A percentile compares a stretch with the other conserved stretches of the same genome.
Evolutionary conservation across 1,140 invertebrate species (phyloP).

Genomic region (Drosophila takahashii): DNA sequence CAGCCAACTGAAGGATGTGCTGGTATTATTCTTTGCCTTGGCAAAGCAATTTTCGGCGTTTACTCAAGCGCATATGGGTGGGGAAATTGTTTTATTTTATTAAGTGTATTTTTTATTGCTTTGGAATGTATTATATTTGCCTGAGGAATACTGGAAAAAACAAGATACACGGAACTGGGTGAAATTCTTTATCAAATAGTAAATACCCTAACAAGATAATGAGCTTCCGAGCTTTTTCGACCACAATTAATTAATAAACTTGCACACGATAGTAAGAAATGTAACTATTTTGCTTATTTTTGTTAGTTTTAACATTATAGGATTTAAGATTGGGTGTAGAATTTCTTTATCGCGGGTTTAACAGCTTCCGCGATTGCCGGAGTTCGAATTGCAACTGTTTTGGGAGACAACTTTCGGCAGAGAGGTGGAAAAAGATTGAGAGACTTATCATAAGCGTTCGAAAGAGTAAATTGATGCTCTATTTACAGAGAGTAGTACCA

Average conservation of each 20-base stretch:
- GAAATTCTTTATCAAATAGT: neutral
- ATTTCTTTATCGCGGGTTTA: neutral
- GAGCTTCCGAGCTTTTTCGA: too few species aligned
- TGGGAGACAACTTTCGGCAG: neutral
- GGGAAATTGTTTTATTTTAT: conserved; percentile 32
- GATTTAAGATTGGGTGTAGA: too few species aligned
- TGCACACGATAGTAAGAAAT: too few species aligned
- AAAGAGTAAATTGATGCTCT: too few species aligned
- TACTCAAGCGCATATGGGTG: conserved; percentile 23
- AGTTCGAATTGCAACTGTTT: neutral
- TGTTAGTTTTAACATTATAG: too few species aligned
- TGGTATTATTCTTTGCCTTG: conserved; percentile 22
- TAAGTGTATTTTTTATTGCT: conserved; percentile 8
- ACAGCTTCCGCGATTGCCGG: too few species aligned
- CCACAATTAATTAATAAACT: too few species aligned
- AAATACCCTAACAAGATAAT: neutral
- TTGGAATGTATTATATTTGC: conserved; percentile 37
- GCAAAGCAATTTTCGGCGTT: conserved; percentile 38
- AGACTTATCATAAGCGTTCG: too few species aligned
- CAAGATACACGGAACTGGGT: neutral
- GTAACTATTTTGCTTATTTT: too few species aligned
- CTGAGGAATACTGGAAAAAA: conserved; percentile 26
- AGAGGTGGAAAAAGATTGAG: too few species aligned
- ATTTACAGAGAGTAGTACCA: too few species aligned
- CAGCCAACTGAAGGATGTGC: conserved; percentile 27